phyloP scores from a whole-genome alignment of 2,113 vertebrate species.

The Trinectes maculatus region DNA sequence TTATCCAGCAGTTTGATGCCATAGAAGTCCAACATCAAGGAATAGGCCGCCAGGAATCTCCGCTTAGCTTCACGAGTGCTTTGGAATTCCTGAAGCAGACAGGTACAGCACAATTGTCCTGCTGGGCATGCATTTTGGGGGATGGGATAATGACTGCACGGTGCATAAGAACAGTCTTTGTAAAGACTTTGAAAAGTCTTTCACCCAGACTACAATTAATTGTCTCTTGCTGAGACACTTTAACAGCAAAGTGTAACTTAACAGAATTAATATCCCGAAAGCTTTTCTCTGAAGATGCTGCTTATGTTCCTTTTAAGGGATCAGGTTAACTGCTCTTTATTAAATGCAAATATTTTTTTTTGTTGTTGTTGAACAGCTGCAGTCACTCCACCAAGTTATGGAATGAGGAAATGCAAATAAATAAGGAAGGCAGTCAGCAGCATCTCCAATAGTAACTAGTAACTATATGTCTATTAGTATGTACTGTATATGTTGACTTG shows the following conservation, averaged over 20 bases:
- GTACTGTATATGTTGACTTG: neutral
- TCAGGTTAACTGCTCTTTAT: neutral
- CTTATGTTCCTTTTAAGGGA: neutral
- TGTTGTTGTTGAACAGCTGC: neutral
- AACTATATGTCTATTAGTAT: neutral
- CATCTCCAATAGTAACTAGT: neutral
- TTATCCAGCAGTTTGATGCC: conserved; percentile 95
- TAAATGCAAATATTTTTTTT: neutral
- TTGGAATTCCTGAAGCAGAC: conserved; percentile 91
- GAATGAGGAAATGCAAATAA: neutral
- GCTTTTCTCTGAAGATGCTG: neutral
- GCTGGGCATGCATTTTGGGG: neutral
- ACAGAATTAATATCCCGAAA: neutral
- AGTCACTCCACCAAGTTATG: neutral
- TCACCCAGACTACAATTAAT: neutral
- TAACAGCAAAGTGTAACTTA: neutral
- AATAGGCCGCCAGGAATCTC: conserved; percentile 92
- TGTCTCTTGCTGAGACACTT: neutral
- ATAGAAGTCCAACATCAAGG: conserved; percentile 98
- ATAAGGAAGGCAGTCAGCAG: neutral
- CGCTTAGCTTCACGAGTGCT: conserved; percentile 94
- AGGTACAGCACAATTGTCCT: neutral
- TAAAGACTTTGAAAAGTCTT: too few relatives aligned
- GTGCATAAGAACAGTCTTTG: neutral
- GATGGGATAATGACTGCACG: neutral